These are phyloP conservation scores for Lordiphosa andalusiaca DNA, from an alignment of 2,888 invertebrate species.

Conservation along the genomic window DNA sequence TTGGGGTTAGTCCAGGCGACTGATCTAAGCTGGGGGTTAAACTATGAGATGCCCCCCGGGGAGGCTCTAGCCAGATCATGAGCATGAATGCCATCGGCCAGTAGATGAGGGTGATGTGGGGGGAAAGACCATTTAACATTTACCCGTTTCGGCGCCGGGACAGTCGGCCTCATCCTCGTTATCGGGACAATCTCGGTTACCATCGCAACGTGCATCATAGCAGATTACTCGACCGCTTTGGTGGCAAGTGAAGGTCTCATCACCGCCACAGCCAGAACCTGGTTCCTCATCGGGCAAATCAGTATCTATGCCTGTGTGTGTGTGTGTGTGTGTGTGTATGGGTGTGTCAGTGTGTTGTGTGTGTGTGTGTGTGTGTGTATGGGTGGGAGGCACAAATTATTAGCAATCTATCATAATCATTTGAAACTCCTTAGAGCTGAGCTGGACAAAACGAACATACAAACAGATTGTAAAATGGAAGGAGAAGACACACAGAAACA, in stretches of 20 bases:
- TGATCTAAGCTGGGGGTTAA: slow-evolving; percentile 4
- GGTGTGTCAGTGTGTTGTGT: slow-evolving; percentile 1
- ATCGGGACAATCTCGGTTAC: slow-evolving; percentile 70
- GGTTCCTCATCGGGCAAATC: slow-evolving; percentile 23
- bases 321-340: slow-evolving; percentile 11
- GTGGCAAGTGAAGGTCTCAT: slow-evolving; percentile 69
- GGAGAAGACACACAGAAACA: background rate
- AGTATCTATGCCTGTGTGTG: slow-evolving; percentile 9
- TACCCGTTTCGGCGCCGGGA: slow-evolving; percentile 34
- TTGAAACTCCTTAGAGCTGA: background rate
- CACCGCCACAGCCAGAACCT: slow-evolving; percentile 71
- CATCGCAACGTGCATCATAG: slow-evolving; percentile 76
- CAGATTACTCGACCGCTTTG: slow-evolving; percentile 68
- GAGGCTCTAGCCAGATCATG: too few relatives aligned
- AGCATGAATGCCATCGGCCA: too few relatives aligned
- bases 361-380: slow-evolving; percentile 11
- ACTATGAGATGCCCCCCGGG: background rate
- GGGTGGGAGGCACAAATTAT: slow-evolving; percentile 15
- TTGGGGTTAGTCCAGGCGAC: background rate
- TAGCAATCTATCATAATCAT: slow-evolving; percentile 2
- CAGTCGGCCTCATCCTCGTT: slow-evolving; percentile 79
- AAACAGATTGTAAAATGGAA: background rate
- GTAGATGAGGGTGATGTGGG: background rate
- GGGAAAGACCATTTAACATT: background rate
- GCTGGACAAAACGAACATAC: background rate